Evolutionary conservation across 2,113 vertebrate genomes (phyloP).

Genomic region (Glaucomys volans): DNA sequence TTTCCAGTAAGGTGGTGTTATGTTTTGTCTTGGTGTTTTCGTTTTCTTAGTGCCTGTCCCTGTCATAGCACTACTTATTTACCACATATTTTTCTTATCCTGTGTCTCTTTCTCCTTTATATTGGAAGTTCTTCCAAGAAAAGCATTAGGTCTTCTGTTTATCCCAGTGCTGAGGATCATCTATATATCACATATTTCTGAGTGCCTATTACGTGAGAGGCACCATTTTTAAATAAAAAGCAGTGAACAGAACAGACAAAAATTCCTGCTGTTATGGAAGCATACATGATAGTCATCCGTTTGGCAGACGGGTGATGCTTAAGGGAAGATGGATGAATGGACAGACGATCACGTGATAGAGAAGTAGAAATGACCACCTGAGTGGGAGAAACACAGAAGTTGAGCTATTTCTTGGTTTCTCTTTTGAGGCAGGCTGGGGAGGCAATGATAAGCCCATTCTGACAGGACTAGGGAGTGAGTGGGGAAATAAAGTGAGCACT

Average conservation of each 20-base stretch:
- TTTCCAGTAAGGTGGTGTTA: no score
- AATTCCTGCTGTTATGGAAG: rapidly evolving
- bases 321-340: no score
- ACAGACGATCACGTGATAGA: neutral
- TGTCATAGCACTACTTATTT: neutral
- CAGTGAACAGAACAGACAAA: neutral
- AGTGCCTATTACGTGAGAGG: neutral
- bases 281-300: no score
- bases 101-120: neutral
- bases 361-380: neutral
- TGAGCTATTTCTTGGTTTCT: neutral
- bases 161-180: neutral
- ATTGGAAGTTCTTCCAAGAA: neutral
- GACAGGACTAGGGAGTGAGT: neutral
- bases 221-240: neutral
- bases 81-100: neutral
- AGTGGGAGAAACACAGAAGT: neutral
- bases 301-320: neutral
- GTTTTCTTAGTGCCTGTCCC: rapidly evolving
- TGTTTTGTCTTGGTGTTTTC: no score
- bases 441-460: neutral
- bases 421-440: no score
- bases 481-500: neutral
- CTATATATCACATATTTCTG: no score
- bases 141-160: neutral